phyloP scores from a whole-genome alignment of 2,113 vertebrate genomes.

The Corythaeola cristata region DNA sequence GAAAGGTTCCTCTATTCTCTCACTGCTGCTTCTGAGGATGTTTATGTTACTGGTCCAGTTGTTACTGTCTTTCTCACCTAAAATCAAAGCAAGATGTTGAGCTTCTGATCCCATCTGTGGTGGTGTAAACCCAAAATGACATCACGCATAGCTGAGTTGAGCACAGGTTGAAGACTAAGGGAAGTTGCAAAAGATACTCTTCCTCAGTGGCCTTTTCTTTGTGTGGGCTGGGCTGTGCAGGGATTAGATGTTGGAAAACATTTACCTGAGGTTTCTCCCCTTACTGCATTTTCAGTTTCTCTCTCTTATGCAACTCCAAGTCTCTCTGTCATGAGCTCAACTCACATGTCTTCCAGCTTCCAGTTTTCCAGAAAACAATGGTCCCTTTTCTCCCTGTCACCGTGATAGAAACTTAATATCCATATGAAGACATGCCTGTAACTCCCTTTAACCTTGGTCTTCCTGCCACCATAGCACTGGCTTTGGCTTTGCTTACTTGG shows the following conservation, averaged over 20 bases:
- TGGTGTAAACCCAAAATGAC: not conserved
- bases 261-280: not conserved
- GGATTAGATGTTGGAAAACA: not conserved
- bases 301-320: not conserved
- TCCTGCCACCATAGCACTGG: not conserved
- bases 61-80: not conserved
- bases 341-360: not conserved
- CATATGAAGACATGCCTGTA: not conserved
- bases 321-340: not conserved
- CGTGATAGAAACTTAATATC: not conserved
- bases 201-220: not conserved
- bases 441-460: not conserved
- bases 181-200: not conserved
- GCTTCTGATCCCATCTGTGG: not conserved
- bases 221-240: not conserved
- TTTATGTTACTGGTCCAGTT: not conserved
- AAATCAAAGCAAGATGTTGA: not conserved
- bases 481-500: not conserved
- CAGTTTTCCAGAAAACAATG: not conserved
- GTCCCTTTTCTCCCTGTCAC: not conserved
- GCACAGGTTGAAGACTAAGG: not conserved
- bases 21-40: not conserved
- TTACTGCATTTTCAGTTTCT: not conserved
- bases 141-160: not conserved
- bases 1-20: not conserved